A percentile compares a stretch with the other conserved stretches of the same genome.
phyloP scores from a whole-genome alignment of 2,113 vertebrate genomes.

The Trichechus manatus region DNA sequence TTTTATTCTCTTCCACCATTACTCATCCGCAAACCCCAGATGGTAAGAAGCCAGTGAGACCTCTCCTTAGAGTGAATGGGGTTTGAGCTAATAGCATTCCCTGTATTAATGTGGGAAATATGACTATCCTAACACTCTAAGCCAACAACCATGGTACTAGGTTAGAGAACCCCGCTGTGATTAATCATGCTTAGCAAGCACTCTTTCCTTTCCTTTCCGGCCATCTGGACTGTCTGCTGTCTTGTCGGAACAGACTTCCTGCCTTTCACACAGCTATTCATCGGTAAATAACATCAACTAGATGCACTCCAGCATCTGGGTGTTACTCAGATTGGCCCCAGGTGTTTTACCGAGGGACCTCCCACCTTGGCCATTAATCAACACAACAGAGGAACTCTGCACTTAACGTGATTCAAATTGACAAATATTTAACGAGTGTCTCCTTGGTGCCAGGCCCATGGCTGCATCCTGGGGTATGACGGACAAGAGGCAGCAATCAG shows the following conservation, averaged over 20 bases:
- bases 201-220: constrained; percentile 57
- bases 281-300: fast-evolving
- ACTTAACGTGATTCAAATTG: neutral
- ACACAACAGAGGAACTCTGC: neutral
- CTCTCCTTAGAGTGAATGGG: neutral
- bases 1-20: neutral
- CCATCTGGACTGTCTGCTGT: constrained; percentile 74
- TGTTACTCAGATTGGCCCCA: neutral
- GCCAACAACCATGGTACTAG: neutral
- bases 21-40: neutral
- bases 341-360: neutral
- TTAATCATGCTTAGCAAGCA: neutral
- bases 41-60: neutral
- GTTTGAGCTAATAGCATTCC: neutral
- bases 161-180: neutral
- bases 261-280: neutral
- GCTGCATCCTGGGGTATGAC: neutral
- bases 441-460: neutral
- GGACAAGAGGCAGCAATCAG: fast-evolving
- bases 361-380: neutral
- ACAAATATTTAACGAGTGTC: neutral
- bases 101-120: neutral
- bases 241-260: constrained; percentile 64
- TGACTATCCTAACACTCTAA: neutral
- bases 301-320: neutral